Percentiles rank a stretch among this genome's conserved stretches.
Evolutionary conservation across 2,113 vertebrate species (phyloP).

Genomic region (Dasyornis broadbenti): DNA sequence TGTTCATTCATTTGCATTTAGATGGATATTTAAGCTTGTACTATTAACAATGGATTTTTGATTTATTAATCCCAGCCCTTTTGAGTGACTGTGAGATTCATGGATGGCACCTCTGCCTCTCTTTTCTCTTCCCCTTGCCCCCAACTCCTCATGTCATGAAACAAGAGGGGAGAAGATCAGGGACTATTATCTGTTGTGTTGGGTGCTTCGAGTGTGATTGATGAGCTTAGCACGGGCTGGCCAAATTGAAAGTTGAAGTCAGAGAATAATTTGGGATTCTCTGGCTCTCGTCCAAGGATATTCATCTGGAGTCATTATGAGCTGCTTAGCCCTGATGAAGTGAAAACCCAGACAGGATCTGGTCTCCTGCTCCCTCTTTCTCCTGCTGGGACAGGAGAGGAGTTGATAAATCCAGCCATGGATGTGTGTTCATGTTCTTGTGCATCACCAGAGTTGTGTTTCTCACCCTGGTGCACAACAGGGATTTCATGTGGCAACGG

Average conservation of each 20-base stretch:
- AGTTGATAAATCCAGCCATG: not conserved
- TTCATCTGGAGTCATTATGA: slow-evolving; percentile 45
- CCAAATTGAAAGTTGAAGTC: slow-evolving; percentile 73
- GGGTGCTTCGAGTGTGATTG: slow-evolving; percentile 70
- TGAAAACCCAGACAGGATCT: not conserved
- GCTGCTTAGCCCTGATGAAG: not conserved
- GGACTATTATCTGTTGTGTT: slow-evolving; percentile 37
- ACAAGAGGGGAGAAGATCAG: not conserved
- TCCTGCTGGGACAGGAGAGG: not conserved
- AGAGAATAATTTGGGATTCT: slow-evolving; percentile 37
- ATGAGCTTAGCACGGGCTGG: slow-evolving; percentile 72
- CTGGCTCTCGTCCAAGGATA: slow-evolving; percentile 15
- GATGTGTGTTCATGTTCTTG: not conserved
- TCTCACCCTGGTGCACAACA: not conserved
- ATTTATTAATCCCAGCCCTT: slow-evolving; percentile 49
- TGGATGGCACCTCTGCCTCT: slow-evolving; percentile 25
- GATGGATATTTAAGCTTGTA: slow-evolving; percentile 75
- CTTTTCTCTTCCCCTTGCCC: not conserved
- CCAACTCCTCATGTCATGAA: not conserved
- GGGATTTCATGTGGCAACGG: not conserved
- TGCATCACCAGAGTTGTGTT: not conserved
- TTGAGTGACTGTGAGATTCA: not conserved
- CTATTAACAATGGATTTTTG: slow-evolving; percentile 63
- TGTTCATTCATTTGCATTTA: slow-evolving; percentile 82
- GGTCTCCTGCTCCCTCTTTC: not conserved